These are phyloP conservation scores for Shinisaurus crocodilurus DNA, from an alignment of 2,113 vertebrate species.

Conservation along the genomic window DNA sequence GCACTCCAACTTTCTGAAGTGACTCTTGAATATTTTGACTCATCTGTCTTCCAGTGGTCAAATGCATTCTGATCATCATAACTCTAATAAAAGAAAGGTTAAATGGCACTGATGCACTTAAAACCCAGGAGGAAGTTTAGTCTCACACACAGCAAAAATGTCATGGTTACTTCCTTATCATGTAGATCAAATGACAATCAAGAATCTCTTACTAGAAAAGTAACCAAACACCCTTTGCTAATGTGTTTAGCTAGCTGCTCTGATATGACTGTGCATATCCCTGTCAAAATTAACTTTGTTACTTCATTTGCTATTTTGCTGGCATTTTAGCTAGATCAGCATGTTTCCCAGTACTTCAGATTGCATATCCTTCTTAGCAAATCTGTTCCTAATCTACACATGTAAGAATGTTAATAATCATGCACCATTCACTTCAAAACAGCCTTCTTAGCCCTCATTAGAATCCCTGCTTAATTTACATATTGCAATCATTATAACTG, in stretches of 20 bases:
- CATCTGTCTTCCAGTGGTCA: background rate
- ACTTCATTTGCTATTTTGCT: constrained; percentile 1
- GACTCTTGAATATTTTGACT: background rate
- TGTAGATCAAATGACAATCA: background rate
- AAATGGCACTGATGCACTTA: background rate
- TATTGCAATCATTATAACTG: background rate
- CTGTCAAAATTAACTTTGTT: constrained; percentile 1
- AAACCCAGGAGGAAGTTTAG: background rate
- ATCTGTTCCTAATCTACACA: background rate
- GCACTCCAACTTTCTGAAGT: background rate
- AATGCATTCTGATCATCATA: background rate
- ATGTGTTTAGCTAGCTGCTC: background rate
- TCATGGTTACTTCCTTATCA: background rate
- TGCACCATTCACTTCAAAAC: background rate
- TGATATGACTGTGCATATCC: constrained; percentile 9
- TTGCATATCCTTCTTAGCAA: background rate
- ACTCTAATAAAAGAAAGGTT: background rate
- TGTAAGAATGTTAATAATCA: background rate
- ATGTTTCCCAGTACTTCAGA: background rate
- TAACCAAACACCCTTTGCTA: background rate
- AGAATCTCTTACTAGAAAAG: background rate
- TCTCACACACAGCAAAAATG: background rate
- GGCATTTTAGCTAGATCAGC: background rate
- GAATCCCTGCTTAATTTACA: background rate
- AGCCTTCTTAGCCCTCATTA: background rate